Conservation (phyloP, 2,888 invertebrate species). For the Drosophila anomelani region DNA sequence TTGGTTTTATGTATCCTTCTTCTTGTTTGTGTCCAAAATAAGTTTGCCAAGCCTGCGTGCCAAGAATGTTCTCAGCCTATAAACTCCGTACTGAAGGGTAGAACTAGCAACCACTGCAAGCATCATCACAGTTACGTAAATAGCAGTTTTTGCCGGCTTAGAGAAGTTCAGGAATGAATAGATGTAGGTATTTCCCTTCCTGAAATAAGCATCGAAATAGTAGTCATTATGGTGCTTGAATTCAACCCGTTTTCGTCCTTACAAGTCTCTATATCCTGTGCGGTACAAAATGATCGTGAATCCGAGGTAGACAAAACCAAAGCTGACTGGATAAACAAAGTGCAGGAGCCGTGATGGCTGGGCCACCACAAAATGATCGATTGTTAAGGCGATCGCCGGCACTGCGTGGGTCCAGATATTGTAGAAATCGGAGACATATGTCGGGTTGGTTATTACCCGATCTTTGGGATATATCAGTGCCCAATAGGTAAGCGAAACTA, state of each 20-base stretch:
- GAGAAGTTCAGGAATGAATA: slow-evolving; percentile 45
- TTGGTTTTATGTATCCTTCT: not conserved
- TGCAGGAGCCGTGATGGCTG: slow-evolving; percentile 56
- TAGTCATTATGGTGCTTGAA: not conserved
- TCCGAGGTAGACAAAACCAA: slow-evolving; percentile 9
- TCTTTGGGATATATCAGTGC: slow-evolving; percentile 22
- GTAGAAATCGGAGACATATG: not conserved
- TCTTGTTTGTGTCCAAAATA: not conserved
- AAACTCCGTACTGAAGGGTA: slow-evolving; percentile 49
- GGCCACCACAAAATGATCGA: slow-evolving; percentile 60
- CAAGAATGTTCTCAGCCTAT: slow-evolving; percentile 48
- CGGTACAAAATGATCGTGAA: slow-evolving; percentile 35
- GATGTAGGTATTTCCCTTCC: slow-evolving; percentile 35
- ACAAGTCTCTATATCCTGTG: slow-evolving; percentile 43
- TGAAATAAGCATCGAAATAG: not conserved
- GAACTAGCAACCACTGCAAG: not conserved
- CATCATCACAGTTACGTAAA: rapidly evolving
- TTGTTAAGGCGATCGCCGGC: slow-evolving; percentile 30
- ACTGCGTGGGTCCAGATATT: slow-evolving; percentile 49
- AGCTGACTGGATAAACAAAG: slow-evolving; percentile 49
- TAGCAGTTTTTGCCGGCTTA: not conserved
- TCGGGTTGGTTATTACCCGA: not conserved
- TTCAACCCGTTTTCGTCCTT: not conserved
- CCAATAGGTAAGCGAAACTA: slow-evolving; percentile 46
- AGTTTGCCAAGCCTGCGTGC: slow-evolving; percentile 43